These are phyloP conservation scores for Aphidius gifuensis DNA, from an alignment of 1,140 invertebrate species.

Conservation along the genomic window DNA sequence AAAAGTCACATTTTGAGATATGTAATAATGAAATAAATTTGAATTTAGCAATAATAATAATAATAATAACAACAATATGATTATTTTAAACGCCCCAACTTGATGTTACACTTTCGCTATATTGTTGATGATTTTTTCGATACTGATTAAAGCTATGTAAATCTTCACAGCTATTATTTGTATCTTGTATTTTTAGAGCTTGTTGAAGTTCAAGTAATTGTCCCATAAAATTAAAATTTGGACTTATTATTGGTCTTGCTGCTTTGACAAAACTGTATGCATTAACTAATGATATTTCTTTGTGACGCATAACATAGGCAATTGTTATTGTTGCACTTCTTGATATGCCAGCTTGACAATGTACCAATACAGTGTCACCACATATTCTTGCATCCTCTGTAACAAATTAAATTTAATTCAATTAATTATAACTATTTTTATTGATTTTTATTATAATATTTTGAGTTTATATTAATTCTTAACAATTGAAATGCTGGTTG, in stretches of 20 bases:
- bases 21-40: background rate
- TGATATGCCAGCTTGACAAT: conserved; percentile 94
- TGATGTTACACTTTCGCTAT: conserved; percentile 55
- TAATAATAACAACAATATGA: conserved; percentile 23
- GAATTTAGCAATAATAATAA: conserved; percentile 30
- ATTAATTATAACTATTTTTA: background rate
- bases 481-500: no score
- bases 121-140: conserved; percentile 55
- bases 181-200: conserved; percentile 57
- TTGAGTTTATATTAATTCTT: background rate
- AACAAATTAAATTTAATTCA: conserved; percentile 39
- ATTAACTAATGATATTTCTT: conserved; percentile 80
- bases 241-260: conserved; percentile 86
- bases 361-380: conserved; percentile 80
- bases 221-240: conserved; percentile 96
- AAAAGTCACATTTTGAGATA: conserved; percentile 2
- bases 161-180: conserved; percentile 33
- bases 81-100: conserved; percentile 56
- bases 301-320: conserved; percentile 91
- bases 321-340: conserved; percentile 92
- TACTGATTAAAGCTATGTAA: conserved; percentile 54
- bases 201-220: conserved; percentile 88
- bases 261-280: conserved; percentile 87
- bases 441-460: background rate
- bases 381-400: conserved; percentile 79